These are phyloP conservation scores for Epicauta chinensis DNA, from an alignment of 1,140 invertebrate species.

Conservation along the genomic window DNA sequence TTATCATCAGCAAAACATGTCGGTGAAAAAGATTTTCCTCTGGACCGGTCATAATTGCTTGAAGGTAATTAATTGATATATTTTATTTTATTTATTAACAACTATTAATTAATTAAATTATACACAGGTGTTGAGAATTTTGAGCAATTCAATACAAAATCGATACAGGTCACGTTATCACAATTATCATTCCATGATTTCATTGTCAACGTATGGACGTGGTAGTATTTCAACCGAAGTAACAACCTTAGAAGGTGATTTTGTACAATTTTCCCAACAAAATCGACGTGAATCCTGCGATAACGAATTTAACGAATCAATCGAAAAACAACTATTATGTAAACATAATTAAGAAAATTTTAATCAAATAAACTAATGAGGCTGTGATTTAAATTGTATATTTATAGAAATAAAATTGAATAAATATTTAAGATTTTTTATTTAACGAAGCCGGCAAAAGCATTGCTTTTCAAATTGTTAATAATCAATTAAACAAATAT, in stretches of 20 bases:
- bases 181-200: conserved; percentile 16
- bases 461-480: no score
- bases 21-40: conserved; percentile 27
- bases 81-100: neutral
- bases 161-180: conserved; percentile 23
- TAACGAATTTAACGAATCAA: conserved; percentile 30
- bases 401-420: neutral
- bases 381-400: conserved; percentile 8
- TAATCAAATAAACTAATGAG: conserved; percentile 3
- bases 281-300: conserved; percentile 25
- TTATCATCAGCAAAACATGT: conserved; percentile 17
- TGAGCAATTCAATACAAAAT: conserved; percentile 25
- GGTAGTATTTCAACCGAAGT: conserved; percentile 31
- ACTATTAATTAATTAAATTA: neutral
- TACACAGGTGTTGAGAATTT: conserved; percentile 27
- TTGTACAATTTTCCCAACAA: conserved; percentile 15
- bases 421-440: no score
- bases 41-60: conserved; percentile 29
- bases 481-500: no score
- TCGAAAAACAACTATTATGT: conserved; percentile 22
- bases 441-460: no score
- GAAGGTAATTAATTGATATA: conserved; percentile 24
- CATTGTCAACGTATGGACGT: conserved; percentile 24
- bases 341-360: conserved; percentile 15
- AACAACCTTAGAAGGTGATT: conserved; percentile 26